phyloP scores from a whole-genome alignment of 2,797 vertebrate species.

The Myotis findleyi region DNA sequence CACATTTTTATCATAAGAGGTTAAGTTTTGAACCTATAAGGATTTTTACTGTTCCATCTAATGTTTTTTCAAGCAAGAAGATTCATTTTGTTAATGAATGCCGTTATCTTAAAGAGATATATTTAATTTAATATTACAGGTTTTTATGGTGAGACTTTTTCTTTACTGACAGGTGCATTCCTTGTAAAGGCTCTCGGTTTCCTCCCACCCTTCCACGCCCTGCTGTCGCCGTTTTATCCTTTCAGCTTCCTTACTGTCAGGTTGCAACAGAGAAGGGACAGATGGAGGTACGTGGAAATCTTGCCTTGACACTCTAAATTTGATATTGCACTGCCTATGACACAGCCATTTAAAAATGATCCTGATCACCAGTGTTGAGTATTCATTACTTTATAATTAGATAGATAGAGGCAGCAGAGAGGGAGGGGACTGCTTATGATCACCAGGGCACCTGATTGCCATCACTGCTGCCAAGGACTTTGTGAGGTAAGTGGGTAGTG shows the following conservation, averaged over 20 bases:
- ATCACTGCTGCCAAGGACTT: background rate
- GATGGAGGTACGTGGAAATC: conserved; percentile 93
- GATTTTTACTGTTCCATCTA: conserved; percentile 22
- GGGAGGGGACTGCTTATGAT: background rate
- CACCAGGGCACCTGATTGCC: background rate
- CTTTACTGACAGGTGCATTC: conserved; percentile 92
- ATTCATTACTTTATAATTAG: background rate
- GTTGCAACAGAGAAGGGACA: conserved; percentile 95
- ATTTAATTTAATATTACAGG: conserved; percentile 18
- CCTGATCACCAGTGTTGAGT: background rate
- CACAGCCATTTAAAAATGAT: background rate
- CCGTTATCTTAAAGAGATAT: background rate
- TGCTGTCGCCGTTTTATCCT: conserved; percentile 93
- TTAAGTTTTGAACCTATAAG: conserved; percentile 12
- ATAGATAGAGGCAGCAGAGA: background rate
- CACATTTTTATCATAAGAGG: background rate
- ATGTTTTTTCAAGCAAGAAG: background rate
- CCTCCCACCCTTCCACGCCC: conserved; percentile 97
- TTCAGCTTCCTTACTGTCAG: conserved; percentile 96
- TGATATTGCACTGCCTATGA: background rate
- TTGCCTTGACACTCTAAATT: background rate
- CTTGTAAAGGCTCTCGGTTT: conserved; percentile 96
- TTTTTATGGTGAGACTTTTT: conserved; percentile 48
- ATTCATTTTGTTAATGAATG: conserved; percentile 30
- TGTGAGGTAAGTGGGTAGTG: background rate